Percentiles rank a stretch among this genome's conserved stretches.
Conservation (phyloP, 2,797 vertebrate genomes). For the Synaphobranchus kaupii region DNA sequence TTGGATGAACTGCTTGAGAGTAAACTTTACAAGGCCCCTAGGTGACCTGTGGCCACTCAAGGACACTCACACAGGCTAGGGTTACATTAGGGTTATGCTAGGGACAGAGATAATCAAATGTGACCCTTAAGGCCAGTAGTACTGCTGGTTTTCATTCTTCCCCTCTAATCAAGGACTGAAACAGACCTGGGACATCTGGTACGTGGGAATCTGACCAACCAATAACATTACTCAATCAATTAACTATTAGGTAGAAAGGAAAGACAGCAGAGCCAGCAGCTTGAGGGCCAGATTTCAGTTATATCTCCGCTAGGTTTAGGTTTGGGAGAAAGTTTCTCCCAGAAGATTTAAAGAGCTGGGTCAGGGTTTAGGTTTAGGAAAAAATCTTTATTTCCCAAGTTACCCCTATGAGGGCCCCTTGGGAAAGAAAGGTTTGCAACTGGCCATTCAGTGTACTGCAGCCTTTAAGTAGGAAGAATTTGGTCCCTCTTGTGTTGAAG, state of each 20-base stretch:
- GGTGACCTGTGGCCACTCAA: not conserved
- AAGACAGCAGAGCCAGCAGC: not conserved
- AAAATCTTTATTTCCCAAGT: no score
- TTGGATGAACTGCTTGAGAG: not conserved
- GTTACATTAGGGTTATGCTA: not conserved
- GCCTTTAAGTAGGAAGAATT: no score
- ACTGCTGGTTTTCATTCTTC: no score
- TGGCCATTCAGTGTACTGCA: no score
- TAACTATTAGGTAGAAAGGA: not conserved
- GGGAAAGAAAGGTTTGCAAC: no score
- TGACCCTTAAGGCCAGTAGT: no score
- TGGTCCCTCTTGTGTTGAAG: no score
- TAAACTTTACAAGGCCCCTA: not conserved
- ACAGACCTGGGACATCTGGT: constrained; percentile 5
- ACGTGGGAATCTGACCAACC: not conserved
- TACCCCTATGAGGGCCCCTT: no score
- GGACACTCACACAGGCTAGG: not conserved
- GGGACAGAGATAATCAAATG: not conserved
- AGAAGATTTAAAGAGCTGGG: not conserved
- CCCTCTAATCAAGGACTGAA: not conserved
- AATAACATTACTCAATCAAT: not conserved
- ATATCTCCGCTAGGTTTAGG: not conserved
- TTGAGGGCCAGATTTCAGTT: not conserved
- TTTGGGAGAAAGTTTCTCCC: not conserved
- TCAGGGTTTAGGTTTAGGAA: not conserved